These are phyloP conservation scores for silkworm (Bombyx mori) DNA, from an alignment of 1,140 invertebrate genomes.

Conservation along the genomic window DNA sequence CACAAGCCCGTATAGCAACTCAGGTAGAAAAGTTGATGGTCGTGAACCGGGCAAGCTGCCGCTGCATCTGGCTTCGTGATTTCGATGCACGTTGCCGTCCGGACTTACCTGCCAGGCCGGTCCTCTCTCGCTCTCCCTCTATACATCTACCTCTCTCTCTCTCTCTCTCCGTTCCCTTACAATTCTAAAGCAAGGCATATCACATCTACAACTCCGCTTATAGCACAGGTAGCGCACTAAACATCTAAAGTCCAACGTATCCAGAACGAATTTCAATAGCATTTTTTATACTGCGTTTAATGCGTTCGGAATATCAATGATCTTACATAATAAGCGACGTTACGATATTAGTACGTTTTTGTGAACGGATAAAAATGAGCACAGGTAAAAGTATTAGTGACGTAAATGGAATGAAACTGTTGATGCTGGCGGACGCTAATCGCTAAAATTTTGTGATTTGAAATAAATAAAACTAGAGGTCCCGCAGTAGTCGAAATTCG, in stretches of 20 bases:
- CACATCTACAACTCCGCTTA: too few relatives aligned
- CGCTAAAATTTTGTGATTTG: too few relatives aligned
- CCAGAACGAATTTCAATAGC: neutral
- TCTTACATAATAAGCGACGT: neutral
- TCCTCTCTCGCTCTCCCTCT: constrained; percentile 19
- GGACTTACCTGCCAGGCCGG: constrained; percentile 29
- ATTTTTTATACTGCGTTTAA: constrained; percentile 1
- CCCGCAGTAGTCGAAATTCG: too few relatives aligned
- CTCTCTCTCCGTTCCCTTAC: neutral
- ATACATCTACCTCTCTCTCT: constrained; percentile 12
- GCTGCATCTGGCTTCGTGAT: constrained; percentile 34
- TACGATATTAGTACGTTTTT: neutral
- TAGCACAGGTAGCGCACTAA: too few relatives aligned
- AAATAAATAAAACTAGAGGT: too few relatives aligned
- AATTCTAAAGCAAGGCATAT: too few relatives aligned
- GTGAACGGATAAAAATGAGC: neutral
- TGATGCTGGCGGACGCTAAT: too few relatives aligned
- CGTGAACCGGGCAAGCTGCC: constrained; percentile 13
- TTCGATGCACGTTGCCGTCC: constrained; percentile 24
- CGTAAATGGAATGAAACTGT: too few relatives aligned
- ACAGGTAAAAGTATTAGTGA: neutral
- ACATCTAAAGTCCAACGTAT: too few relatives aligned
- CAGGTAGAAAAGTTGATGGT: constrained; percentile 5
- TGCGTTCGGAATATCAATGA: constrained; percentile 4
- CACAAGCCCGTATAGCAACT: neutral